Evolutionary conservation across 2,888 invertebrate genomes (phyloP).

Genomic region (Athalia circularis): DNA sequence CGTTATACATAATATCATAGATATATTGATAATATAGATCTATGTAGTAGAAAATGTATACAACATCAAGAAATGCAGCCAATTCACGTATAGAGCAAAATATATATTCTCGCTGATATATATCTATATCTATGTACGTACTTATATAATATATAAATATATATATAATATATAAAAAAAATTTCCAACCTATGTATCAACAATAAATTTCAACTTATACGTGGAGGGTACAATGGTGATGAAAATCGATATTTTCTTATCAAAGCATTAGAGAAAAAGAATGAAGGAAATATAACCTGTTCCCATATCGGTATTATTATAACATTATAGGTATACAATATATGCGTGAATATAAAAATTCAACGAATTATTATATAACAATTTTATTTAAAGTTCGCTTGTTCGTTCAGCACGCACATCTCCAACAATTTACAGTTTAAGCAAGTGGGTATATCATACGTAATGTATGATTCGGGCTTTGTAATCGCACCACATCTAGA

Average conservation of each 20-base stretch:
- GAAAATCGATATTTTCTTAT: background rate
- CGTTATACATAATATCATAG: background rate
- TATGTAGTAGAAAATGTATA: background rate
- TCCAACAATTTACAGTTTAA: slow-evolving; percentile 24
- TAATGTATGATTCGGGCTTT: slow-evolving; percentile 31
- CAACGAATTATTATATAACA: background rate
- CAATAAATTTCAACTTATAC: background rate
- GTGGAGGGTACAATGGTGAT: background rate
- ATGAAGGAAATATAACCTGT: background rate
- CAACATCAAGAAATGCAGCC: slow-evolving; percentile 12
- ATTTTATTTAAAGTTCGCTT: background rate
- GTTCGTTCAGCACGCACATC: background rate
- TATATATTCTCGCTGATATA: slow-evolving; percentile 23
- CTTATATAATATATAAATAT: too few species aligned
- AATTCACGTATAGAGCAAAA: slow-evolving; percentile 6
- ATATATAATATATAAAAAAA: too few species aligned
- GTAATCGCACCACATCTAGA: slow-evolving; percentile 38
- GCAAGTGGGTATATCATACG: slow-evolving; percentile 14
- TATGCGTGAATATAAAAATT: background rate
- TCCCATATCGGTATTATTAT: too few species aligned
- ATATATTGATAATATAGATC: background rate
- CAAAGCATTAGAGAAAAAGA: background rate
- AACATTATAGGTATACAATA: too few species aligned
- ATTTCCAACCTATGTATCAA: background rate
- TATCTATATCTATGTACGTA: background rate